Base-by-base conservation (phyloP, 2,797 vertebrate species). In the Notoglanidium macrostoma region DNA sequence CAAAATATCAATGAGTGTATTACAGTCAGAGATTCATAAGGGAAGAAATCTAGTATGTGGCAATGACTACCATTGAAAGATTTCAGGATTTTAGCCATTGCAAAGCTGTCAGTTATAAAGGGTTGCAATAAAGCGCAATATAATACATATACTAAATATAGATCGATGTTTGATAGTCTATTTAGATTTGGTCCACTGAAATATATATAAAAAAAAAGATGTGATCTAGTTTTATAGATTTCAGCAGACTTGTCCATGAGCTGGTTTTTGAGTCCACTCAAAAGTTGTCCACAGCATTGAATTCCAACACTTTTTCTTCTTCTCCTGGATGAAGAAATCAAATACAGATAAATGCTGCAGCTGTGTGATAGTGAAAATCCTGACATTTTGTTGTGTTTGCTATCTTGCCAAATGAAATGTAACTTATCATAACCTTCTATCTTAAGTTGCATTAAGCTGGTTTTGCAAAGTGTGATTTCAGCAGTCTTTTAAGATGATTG, bases 1-100 rank as follows among this genome's bases (percentile, higher is more conserved):
- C 14, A 67, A 82, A 49, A 83, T 68, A 83, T 68, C 54, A 83
- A 68, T 51, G n/a, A 35, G 10, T 77, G 51, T 35, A 74, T 74
- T n/a, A n/a, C 21, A n/a, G 3, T 14, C 44, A 49, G 44, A 49
- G 3, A 29, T 78, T 55, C 4, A 77, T 15, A 51, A 32, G 54
- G 29, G 12, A 5, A 57, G 19, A 23, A 57, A 23, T 11, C 8
- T 17, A 6, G 17, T 57, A 55, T 11, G 26, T 77, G 15, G 70
- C 23, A 9, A 29, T 35, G 19, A 78, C 19, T 10, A 14, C 6
- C 44, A 59, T 7, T 26, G 1, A 59, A 0, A 15, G 11, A 21
- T 79, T 79, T 61, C 21, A 44, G 32, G 32, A 23, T 61, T 61
- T 44, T 61, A 80, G 23, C 0, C 32, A 35, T 79, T 21, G 5